These are phyloP conservation scores for Lycopodina hypogea DNA, from an alignment of 37 sponge, comb jelly and placozoan genomes.

Conservation along the genomic window DNA sequence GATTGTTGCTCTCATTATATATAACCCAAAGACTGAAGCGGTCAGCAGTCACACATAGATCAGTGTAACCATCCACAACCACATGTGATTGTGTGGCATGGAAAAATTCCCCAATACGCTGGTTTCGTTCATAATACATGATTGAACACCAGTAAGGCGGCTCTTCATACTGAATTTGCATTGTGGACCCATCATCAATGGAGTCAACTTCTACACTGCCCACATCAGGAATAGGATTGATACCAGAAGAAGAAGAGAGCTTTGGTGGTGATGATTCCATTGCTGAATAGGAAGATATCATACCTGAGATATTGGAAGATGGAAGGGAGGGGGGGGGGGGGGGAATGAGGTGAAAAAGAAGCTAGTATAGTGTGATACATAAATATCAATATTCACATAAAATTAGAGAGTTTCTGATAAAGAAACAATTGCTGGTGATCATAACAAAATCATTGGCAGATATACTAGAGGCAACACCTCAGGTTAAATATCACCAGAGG, in stretches of 20 bases:
- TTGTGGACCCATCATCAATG: too few species aligned
- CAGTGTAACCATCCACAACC: conserved; percentile 96
- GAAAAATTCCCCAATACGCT: conserved; percentile 95
- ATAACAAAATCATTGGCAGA: too few species aligned
- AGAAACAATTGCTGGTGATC: too few species aligned
- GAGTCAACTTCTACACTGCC: too few species aligned
- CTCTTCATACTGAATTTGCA: conserved; percentile 86
- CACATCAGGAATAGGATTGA: conserved; percentile 13
- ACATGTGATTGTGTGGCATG: conserved; percentile 71
- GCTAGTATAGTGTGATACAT: too few species aligned
- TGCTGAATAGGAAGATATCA: background rate
- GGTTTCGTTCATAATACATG: conserved; percentile 96
- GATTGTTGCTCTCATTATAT: conserved; percentile 91
- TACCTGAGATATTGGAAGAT: too few species aligned
- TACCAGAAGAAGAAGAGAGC: background rate
- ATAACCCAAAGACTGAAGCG: conserved; percentile 95
- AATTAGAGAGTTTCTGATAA: too few species aligned
- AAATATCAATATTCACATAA: too few species aligned
- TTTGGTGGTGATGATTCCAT: background rate
- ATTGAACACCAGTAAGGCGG: conserved; percentile 97
- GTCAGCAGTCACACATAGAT: conserved; percentile 87
- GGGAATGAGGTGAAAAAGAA: too few species aligned
- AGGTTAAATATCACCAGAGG: too few species aligned
- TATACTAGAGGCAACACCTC: too few species aligned
- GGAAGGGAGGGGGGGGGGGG: too few species aligned